Base-by-base conservation (phyloP, 2,888 invertebrate genomes). In the Drosophila incognita region DNA sequence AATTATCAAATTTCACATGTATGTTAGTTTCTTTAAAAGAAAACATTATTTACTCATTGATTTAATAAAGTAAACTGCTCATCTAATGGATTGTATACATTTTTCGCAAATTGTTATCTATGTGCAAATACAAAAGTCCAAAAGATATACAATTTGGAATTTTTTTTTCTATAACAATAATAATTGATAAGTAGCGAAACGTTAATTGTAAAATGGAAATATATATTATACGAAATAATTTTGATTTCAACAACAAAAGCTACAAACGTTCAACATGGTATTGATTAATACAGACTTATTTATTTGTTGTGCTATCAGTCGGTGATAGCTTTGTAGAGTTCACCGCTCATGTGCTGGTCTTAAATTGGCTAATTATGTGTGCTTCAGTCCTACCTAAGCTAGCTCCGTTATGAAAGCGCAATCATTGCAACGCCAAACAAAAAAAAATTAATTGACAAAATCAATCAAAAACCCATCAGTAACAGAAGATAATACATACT, bases 381-480 rank as follows among this genome's bases (percentile, higher is more conserved):
- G 69, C 54, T 64, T 67, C 38, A 53, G 27, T 24, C 35, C 24
- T 40, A 13, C 31, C 56, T 54, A 64, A 79, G 33, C 42, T 42
- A 48, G 21, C 59, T 46, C 38, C n/a, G 18, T 54, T 63, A 46
- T 54, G n/a, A 52, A 36, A 15, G 51, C 56, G 42, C 13, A 38
- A 56, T 21, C 36, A 27, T 51, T 59, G 18, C 64, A 65, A 69
- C 56, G 70, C 65, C n/a, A 52, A 24, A 40, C 5, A 54, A 66
- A 66, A 42, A 57, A 54, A 69, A 53, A 76, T 68, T 33, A 49
- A 62, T 24, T 63, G 33, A 58, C 62, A 57, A 81, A 83, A 77
- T 76, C 87, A 82, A 90, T 87, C 89, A 87, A 74, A 87, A 88
- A 90, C 53, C 74, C 69, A 90, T 90, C 72, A 87, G 29, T 54